These are phyloP conservation scores for Zapornia atra DNA, from an alignment of 2,113 vertebrate species.

Conservation along the genomic window DNA sequence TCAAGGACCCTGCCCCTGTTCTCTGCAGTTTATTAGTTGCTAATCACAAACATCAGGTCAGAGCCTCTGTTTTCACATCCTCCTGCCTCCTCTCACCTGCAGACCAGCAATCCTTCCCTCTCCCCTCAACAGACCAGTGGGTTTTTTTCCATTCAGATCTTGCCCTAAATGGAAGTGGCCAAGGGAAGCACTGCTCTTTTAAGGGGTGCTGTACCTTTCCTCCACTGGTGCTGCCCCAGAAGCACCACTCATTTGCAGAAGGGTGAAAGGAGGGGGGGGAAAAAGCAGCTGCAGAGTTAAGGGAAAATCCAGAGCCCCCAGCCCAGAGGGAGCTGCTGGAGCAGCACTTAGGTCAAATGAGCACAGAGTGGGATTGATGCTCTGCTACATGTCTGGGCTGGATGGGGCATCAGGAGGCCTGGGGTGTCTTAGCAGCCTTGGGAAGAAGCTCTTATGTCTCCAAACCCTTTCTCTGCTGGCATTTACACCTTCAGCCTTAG, in stretches of 20 bases:
- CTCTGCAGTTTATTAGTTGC: neutral
- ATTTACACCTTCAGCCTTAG: neutral
- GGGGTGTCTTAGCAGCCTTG: neutral
- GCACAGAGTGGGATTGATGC: fast-evolving
- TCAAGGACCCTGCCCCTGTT: neutral
- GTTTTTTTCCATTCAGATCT: neutral
- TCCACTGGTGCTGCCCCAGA: neutral
- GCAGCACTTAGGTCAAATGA: fast-evolving
- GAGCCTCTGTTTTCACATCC: neutral
- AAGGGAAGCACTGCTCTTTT: neutral
- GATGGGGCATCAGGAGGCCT: neutral
- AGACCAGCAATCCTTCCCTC: no score
- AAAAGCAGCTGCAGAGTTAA: neutral
- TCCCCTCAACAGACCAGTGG: neutral
- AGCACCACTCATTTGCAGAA: neutral
- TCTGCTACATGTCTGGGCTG: neutral
- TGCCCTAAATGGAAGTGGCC: no score
- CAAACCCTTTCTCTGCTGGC: neutral
- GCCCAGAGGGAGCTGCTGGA: neutral
- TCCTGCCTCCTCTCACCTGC: neutral
- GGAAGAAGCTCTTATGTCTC: neutral
- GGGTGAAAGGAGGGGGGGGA: neutral
- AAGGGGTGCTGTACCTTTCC: neutral
- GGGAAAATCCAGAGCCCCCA: no score
- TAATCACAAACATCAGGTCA: neutral